phyloP scores from a whole-genome alignment of 2,113 vertebrate genomes.

The Equus quagga region DNA sequence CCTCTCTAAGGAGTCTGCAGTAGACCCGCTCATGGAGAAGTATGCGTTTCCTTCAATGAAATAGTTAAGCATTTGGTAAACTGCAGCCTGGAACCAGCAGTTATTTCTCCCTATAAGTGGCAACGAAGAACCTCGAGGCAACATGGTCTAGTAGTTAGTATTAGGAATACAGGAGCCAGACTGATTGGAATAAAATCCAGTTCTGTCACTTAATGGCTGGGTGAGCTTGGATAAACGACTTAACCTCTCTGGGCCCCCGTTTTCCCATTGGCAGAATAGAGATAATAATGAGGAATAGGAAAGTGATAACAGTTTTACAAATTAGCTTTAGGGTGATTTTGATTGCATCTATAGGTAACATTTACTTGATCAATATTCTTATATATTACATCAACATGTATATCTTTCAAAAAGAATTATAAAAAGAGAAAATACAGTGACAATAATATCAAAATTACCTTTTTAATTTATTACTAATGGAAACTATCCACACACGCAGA shows the following conservation, averaged over 20 bases:
- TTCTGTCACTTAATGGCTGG: background rate
- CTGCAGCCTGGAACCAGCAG: background rate
- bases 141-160: background rate
- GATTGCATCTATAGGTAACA: background rate
- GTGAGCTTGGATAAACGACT: background rate
- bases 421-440: background rate
- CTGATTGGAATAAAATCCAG: background rate
- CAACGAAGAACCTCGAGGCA: background rate
- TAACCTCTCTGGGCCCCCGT: background rate
- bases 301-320: background rate
- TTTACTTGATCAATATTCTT: background rate
- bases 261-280: background rate
- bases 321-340: background rate
- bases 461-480: background rate
- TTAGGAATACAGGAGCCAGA: background rate
- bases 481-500: background rate
- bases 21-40: background rate
- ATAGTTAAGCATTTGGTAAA: background rate
- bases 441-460: background rate
- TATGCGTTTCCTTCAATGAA: background rate
- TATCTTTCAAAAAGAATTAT: background rate
- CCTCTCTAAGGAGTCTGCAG: background rate
- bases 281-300: background rate
- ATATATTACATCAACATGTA: background rate
- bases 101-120: background rate